Percentiles rank a stretch among this genome's conserved stretches.
Evolutionary conservation across 2,888 invertebrate genomes (phyloP).

Genomic region (Sarcophaga carnaria): DNA sequence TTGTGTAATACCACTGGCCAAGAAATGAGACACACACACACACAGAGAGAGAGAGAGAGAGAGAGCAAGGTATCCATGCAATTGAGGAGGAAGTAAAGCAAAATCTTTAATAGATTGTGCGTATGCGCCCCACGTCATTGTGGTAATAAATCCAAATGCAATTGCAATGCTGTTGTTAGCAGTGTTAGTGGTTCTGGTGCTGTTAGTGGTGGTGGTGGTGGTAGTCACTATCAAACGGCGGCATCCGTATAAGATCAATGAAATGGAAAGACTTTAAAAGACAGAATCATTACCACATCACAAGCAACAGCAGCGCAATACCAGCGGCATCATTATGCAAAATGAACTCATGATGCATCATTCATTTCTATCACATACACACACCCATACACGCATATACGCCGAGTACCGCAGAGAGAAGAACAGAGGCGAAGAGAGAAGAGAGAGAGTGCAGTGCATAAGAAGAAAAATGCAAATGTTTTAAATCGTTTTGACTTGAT

Average conservation of each 20-base stretch:
- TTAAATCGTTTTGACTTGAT: conserved; percentile 70
- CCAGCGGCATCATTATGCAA: conserved; percentile 52
- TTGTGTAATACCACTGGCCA: background rate
- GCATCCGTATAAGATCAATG: conserved; percentile 66
- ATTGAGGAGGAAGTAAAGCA: conserved; percentile 23
- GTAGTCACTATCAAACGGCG: conserved; percentile 54
- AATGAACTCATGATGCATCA: conserved; percentile 8
- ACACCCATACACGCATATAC: background rate
- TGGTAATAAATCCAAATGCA: background rate
- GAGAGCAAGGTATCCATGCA: background rate
- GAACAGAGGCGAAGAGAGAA: conserved; percentile 6
- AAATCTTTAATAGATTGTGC: conserved; percentile 39
- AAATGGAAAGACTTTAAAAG: conserved; percentile 67
- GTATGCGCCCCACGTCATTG: conserved; percentile 47
- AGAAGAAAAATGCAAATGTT: conserved; percentile 62
- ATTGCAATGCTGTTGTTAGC: background rate
- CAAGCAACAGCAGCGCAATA: conserved; percentile 57
- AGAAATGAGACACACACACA: background rate
- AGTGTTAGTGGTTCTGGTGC: background rate
- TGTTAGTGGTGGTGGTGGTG: background rate
- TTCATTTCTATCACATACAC: background rate
- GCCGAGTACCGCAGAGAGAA: background rate
- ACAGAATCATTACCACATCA: conserved; percentile 64
- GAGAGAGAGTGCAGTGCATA: conserved; percentile 3
- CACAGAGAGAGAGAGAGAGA: background rate